Base-by-base conservation (phyloP, 2,888 invertebrate genomes). In the Acrobasis repandana region DNA sequence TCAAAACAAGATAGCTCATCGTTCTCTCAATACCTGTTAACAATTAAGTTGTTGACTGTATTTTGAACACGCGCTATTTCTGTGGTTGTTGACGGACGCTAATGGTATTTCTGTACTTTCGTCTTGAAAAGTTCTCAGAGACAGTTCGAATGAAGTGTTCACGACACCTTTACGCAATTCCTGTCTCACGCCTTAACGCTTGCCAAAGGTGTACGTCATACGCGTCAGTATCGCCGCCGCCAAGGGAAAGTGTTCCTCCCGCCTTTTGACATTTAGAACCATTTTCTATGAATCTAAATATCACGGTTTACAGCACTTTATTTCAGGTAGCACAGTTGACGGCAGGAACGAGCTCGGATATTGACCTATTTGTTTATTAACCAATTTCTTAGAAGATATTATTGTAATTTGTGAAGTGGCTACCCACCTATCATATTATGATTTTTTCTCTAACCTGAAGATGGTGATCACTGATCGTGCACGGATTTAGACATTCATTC, bases 81-180 rank as follows among this genome's bases (percentile, higher is more conserved):
- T 69, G 74, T 68, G 63, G 69, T 76, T 80, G 87, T 80, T 84
- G 85, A 89, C 78, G 74, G 83, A 86, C 77, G 76, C 77, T 85
- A 84, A 85, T 84, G 79, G 85, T 85, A 87, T 85, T 88, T 85
- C 79, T 79, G 83, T 85, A 82, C 78, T 85, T 86, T 83, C 76
- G 82, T 83, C 74, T 72, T 76, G 79, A 83, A 84, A 83, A 83
- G 77, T 85, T 83, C 73, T 76, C 75, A 76, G 79, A 83, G 81
- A 80, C 80, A 75, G 70, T 82, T 83, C 76, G 79, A 80, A 84
- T 85, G 84, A 87, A 83, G 80, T 85, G 81, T 81, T 84, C 85
- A 82, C 84, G 84, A 86, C 86, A 85, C 86, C 85, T 90, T 89
- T 88, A 88, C 89, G 90, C 88, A 89, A 88, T 85, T 88, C 80